A percentile compares a stretch with the other conserved stretches of the same genome.
Evolutionary conservation across 2,797 vertebrate genomes (phyloP).

Genomic region (Platalea minor): DNA sequence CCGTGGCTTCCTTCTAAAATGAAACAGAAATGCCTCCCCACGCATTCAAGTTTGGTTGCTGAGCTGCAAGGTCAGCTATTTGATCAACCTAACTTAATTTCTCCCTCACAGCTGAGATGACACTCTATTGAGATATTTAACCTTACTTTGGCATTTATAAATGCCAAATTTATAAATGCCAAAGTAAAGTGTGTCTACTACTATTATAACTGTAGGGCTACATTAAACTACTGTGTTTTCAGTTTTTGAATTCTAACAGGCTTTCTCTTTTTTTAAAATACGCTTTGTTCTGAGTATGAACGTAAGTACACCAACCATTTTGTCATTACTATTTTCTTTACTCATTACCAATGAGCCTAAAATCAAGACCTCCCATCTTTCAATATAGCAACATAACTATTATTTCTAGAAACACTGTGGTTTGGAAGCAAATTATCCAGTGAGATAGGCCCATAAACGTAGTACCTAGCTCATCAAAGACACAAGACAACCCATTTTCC

Average conservation of each 20-base stretch:
- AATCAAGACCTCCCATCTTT: neutral
- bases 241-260: neutral
- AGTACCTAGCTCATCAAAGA: neutral
- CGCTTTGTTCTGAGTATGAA: neutral
- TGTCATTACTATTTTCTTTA: neutral
- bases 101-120: neutral
- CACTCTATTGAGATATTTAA: neutral
- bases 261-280: neutral
- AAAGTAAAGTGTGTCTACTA: neutral
- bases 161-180: neutral
- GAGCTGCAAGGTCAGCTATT: neutral
- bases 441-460: neutral
- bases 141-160: neutral
- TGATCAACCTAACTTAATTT: neutral
- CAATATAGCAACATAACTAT: neutral
- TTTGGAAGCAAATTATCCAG: neutral
- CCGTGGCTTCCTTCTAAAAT: neutral
- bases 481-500: neutral
- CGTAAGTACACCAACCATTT: neutral
- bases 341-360: neutral
- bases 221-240: neutral
- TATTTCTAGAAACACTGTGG: neutral
- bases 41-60: too few species aligned
- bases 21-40: neutral
- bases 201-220: neutral